These are phyloP conservation scores for Otus scops DNA, from an alignment of 2,797 vertebrate species.

Conservation along the genomic window DNA sequence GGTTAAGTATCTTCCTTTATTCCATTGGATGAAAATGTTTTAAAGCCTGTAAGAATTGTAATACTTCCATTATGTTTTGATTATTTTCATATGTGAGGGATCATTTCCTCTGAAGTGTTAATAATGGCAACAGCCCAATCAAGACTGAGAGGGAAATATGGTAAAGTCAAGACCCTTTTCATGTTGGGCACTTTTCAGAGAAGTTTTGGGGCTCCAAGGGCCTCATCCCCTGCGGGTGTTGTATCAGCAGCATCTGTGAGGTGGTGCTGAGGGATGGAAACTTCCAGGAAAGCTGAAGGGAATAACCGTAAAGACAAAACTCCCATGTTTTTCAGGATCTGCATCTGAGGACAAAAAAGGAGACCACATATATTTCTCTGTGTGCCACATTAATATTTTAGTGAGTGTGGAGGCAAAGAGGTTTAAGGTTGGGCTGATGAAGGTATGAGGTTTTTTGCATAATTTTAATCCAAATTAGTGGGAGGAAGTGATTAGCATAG, in stretches of 20 bases:
- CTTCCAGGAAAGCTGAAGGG: neutral
- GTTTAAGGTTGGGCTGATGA: neutral
- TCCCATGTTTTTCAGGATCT: neutral
- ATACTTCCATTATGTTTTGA: neutral
- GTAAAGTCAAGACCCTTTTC: neutral
- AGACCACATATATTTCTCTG: fast-evolving
- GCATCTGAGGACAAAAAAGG: neutral
- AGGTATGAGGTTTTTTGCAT: fast-evolving
- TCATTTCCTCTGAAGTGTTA: neutral
- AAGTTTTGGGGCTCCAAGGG: neutral
- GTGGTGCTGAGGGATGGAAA: neutral
- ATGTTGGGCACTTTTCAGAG: neutral
- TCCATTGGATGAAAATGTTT: neutral
- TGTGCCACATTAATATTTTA: neutral
- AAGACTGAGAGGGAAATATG: neutral
- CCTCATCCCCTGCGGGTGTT: neutral
- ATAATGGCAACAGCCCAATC: neutral
- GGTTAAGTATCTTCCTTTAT: neutral
- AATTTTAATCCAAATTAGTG: neutral
- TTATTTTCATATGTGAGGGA: neutral
- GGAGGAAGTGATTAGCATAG: neutral
- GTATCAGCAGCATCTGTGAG: neutral
- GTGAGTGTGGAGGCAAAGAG: neutral
- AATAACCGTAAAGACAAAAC: neutral
- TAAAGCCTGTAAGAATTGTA: neutral